Conservation (phyloP, 2,113 vertebrate genomes). For the Leucosticte australis region DNA sequence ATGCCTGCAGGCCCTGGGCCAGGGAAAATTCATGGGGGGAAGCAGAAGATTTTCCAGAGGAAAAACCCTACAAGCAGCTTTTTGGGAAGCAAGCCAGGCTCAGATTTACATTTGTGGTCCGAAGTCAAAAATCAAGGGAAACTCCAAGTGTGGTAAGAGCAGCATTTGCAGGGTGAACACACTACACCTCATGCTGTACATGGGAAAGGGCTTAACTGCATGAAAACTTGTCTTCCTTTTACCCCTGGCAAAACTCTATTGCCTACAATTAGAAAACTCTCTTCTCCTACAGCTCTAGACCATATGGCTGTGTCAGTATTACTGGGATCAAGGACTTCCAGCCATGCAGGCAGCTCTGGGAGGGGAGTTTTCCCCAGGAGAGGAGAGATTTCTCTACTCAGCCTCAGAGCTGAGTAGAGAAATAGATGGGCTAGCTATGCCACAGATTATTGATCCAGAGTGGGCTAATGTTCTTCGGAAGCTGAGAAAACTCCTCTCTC, state of each 20-base stretch:
- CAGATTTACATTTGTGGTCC: not conserved
- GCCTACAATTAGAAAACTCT: not conserved
- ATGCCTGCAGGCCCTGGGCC: not conserved
- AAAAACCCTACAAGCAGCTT: not conserved
- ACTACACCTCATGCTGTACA: rapidly evolving
- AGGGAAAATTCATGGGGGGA: not conserved
- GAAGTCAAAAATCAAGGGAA: not conserved
- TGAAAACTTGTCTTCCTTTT: not conserved
- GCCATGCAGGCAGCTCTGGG: not conserved
- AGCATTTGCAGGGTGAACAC: not conserved
- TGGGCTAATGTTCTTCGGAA: not conserved
- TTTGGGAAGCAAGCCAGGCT: not conserved
- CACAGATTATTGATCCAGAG: not conserved
- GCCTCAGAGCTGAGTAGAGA: not conserved
- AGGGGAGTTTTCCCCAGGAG: not conserved
- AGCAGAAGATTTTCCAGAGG: constrained; percentile 4
- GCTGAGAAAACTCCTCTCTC: not conserved
- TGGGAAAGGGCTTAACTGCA: not conserved
- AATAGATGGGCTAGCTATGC: not conserved
- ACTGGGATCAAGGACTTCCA: not conserved
- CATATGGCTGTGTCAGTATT: not conserved
- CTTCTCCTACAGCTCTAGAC: not conserved
- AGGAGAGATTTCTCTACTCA: not conserved
- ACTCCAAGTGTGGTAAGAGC: not conserved
- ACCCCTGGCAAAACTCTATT: not conserved